Base-by-base conservation (phyloP, 2,888 invertebrate species). In the Trissolcus japonicus region DNA sequence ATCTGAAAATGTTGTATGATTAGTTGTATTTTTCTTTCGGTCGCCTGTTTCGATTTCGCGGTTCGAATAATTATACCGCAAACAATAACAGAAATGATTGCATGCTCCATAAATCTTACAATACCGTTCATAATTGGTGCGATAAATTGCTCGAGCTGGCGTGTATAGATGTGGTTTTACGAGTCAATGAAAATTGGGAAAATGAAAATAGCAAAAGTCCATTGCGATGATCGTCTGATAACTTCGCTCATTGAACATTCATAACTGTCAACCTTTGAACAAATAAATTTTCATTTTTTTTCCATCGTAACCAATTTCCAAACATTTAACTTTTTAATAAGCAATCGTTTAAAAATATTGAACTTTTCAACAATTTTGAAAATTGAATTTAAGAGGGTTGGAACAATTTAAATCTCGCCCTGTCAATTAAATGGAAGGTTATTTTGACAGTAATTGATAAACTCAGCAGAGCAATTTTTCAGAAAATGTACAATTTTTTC, bases 21-120 rank as follows among this genome's bases (percentile, higher is more conserved):
- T 50, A 7, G 1, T 17, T 50, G 6, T 2, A 17, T 50, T 25
- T 53, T 53, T 21, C 13, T 35, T 40, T 48, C 29, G 9, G 19
- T 35, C 16, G 61, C 19, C 40, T 19, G 16, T 50, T 61, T 61
- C 55, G 11, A 48, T 50, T 56, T 66, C 40, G 25, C 54, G 48
- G 16, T 56, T 14, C 40, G 29, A 57, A 43, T 41, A 43, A 51
- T 41, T 25, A 40, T 59, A 51, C 16, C n/a, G 50, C 41, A 13
- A 16, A 51, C 17, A 66, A 59, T 67, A 29, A 29, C 4, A 13
- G 43, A 43, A 43, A 43, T 14, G 14, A 43, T 43, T 43, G 13
- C 43, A 43, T 46, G 46, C 59, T 55, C 54, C 67, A 67, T 74
- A 67, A 74, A 74, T 67, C 67, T 65, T 35, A 50, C 50, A 51